Percentiles rank a stretch among this genome's conserved stretches.
Evolutionary conservation across 2,888 invertebrate species (phyloP).

Genomic region (Crematogaster levior): DNA sequence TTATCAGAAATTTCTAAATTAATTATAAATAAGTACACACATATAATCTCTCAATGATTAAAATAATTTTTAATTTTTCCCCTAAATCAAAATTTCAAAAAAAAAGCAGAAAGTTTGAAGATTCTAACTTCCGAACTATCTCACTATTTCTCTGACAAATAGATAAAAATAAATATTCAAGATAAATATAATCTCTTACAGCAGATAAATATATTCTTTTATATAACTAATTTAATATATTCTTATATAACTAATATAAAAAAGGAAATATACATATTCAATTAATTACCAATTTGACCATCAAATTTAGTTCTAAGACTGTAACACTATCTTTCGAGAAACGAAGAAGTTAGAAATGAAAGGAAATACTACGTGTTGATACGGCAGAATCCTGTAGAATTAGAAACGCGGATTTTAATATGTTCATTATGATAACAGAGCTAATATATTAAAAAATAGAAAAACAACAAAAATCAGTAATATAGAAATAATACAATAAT

Average conservation of each 20-base stretch:
- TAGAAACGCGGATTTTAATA: background rate
- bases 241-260: background rate
- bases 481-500: background rate
- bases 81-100: background rate
- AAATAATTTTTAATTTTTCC: background rate
- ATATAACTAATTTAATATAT: background rate
- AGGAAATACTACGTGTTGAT: conserved; percentile 40
- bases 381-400: conserved; percentile 30
- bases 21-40: background rate
- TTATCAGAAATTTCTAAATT: background rate
- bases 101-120: background rate
- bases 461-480: background rate
- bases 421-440: background rate
- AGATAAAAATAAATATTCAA: background rate
- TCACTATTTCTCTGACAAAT: background rate
- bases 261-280: background rate
- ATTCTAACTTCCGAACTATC: background rate
- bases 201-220: background rate
- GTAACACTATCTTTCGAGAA: conserved; percentile 47
- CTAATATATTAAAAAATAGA: background rate
- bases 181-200: background rate
- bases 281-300: too few species aligned
- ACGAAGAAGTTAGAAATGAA: conserved; percentile 35
- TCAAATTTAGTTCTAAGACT: background rate
- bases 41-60: background rate